phyloP scores from a whole-genome alignment of 2,888 invertebrate genomes.

The Anthrax anthrax region DNA sequence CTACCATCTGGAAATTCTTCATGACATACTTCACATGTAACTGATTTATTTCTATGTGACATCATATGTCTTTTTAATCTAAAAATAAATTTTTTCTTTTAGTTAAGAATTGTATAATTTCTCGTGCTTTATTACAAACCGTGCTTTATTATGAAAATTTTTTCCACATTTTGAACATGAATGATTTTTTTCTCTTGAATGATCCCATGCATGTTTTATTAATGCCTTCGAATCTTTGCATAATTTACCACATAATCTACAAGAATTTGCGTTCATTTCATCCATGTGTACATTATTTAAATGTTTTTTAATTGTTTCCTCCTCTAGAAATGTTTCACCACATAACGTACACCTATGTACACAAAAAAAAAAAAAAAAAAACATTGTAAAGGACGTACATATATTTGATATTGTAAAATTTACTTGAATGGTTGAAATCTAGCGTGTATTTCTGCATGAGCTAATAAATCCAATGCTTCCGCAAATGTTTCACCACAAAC shows the following conservation, averaged over 20 bases:
- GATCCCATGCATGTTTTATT: slow-evolving; percentile 54
- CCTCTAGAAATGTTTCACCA: slow-evolving; percentile 48
- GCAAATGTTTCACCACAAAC: slow-evolving; percentile 66
- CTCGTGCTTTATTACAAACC: slow-evolving; percentile 14
- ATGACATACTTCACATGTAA: slow-evolving; percentile 53
- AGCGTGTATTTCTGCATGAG: slow-evolving; percentile 67
- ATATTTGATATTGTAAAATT: neutral
- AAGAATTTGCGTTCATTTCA: slow-evolving; percentile 48
- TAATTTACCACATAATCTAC: slow-evolving; percentile 49
- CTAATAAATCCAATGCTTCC: slow-evolving; percentile 59
- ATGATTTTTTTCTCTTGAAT: slow-evolving; percentile 47
- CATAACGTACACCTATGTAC: slow-evolving; percentile 47
- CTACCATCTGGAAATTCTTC: slow-evolving; percentile 57
- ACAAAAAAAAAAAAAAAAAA: neutral
- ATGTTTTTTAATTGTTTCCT: slow-evolving; percentile 47
- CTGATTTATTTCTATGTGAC: slow-evolving; percentile 55
- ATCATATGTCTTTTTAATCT: slow-evolving; percentile 50
- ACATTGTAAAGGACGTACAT: neutral
- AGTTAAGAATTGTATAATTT: no score
- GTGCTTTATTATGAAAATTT: slow-evolving; percentile 54
- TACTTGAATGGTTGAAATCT: slow-evolving; percentile 40
- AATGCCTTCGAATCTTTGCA: slow-evolving; percentile 53
- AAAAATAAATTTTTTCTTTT: neutral
- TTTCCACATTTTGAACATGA: slow-evolving; percentile 54
- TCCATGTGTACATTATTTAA: slow-evolving; percentile 44